Evolutionary conservation across 2,797 vertebrate species (phyloP), one percentile per base, ranked within the genome.

Genomic region (Artibeus lituratus): DNA sequence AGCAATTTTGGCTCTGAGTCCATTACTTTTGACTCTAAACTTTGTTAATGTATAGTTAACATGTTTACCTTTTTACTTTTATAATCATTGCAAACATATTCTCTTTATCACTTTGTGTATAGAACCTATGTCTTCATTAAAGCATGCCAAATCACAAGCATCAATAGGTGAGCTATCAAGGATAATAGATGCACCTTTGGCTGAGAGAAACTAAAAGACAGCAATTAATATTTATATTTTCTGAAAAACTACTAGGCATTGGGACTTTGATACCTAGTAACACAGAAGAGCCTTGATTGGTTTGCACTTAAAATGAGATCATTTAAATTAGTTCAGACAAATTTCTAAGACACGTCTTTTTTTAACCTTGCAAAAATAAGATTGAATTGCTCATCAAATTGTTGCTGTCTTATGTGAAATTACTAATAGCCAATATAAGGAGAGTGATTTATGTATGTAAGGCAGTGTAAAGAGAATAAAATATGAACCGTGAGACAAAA

Each of bases 311-410:
- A 97, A 88, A 97, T 91, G 37, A 97, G 39, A 94, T 39, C 42
- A 87, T 95, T 97, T 97, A 89, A 97, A 97, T 97, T 85, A 96
- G 19, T 19, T 67, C 72, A 96, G 92, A 78, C 49, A 97, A 44
- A 90, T 90, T 97, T 96, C 94, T 95, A 95, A 97, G 91, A 44
- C 35, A 29, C 95, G 32, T 53, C 55, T 90, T n/a, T 95, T 67
- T 96, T 11, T 47, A 97, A 94, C 59, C 90, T 97, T 96, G 44
- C 14, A 90, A 92, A 97, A 98, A 91, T 49, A 95, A 49, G 15
- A 82, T 90, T 94, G 42, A 47, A 67, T 90, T 96, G 39, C 26
- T 35, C 32, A 92, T 96, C 74, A 95, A 69, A 95, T 86, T 96
- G 21, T 10, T 98, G 11, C 26, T 90, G 59, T 95, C 90, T 96